phyloP scores from a whole-genome alignment of 1,140 invertebrate species.

The Trachelipus rathkii region DNA sequence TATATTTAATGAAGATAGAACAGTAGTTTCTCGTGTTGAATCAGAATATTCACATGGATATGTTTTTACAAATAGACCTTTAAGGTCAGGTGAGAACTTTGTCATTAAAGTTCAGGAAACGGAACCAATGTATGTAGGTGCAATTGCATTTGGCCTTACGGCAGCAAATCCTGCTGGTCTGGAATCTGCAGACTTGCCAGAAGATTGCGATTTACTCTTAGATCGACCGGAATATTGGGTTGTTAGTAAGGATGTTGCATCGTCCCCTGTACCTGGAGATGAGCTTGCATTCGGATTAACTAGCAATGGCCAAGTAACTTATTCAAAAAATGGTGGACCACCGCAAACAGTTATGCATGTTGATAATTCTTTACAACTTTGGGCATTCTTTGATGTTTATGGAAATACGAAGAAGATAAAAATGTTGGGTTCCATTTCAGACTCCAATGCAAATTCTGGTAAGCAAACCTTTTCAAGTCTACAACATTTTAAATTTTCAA shows the following conservation, averaged over 20 bases:
- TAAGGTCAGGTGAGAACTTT: constrained; percentile 78
- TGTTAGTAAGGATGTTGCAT: constrained; percentile 85
- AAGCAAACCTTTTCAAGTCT: no score
- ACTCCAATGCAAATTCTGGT: no score
- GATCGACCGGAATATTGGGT: constrained; percentile 98
- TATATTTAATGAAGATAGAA: constrained; percentile 70
- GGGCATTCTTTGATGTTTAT: constrained; percentile 94
- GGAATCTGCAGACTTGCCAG: constrained; percentile 71
- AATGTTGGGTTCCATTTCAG: constrained; percentile 10
- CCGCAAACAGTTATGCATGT: constrained; percentile 87
- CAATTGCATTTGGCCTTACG: constrained; percentile 84
- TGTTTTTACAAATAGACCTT: constrained; percentile 80
- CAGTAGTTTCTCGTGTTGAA: constrained; percentile 71
- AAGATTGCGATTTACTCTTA: constrained; percentile 84
- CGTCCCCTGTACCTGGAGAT: constrained; percentile 74
- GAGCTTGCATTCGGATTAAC: constrained; percentile 59
- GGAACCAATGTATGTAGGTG: constrained; percentile 78
- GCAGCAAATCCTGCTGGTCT: constrained; percentile 81
- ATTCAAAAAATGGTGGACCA: constrained; percentile 78
- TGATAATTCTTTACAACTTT: constrained; percentile 79
- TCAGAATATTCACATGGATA: constrained; percentile 92
- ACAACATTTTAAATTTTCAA: no score
- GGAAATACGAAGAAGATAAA: constrained; percentile 81
- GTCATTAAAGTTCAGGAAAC: constrained; percentile 76
- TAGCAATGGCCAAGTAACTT: constrained; percentile 70